phyloP scores from a whole-genome alignment of 2,888 invertebrate species.

The Pollenia labialis region DNA sequence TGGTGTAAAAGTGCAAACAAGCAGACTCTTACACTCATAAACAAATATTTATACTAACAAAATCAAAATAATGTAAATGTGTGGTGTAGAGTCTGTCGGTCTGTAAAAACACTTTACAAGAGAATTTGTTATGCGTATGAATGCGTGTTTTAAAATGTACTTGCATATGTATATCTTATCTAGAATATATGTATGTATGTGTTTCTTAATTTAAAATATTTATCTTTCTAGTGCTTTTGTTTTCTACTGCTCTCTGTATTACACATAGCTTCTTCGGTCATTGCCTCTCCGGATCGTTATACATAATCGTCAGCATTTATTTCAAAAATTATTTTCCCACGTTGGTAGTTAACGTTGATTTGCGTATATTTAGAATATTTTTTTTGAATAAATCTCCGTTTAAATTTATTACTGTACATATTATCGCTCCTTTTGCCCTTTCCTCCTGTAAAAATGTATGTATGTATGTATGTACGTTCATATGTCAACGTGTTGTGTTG shows the following conservation, averaged over 20 bases:
- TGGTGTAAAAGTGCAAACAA: slow-evolving; percentile 42
- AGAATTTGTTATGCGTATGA: too few relatives aligned
- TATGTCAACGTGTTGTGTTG: background rate
- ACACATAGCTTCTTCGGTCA: background rate
- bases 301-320: slow-evolving; percentile 49
- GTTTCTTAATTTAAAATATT: background rate
- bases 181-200: background rate
- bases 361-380: slow-evolving; percentile 40
- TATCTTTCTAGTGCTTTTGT: background rate
- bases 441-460: background rate
- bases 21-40: background rate
- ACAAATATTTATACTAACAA: background rate
- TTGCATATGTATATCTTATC: background rate
- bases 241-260: background rate
- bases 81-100: too few relatives aligned
- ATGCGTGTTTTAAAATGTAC: too few relatives aligned
- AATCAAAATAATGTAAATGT: background rate
- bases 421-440: slow-evolving; percentile 1
- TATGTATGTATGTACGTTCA: background rate
- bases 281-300: slow-evolving; percentile 4
- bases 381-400: slow-evolving; percentile 49
- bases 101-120: too few relatives aligned
- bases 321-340: slow-evolving; percentile 53
- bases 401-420: slow-evolving; percentile 48
- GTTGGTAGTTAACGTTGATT: slow-evolving; percentile 55